Conservation (phyloP, 2,113 vertebrate genomes). For the Dolichallabes microphthalmus region DNA sequence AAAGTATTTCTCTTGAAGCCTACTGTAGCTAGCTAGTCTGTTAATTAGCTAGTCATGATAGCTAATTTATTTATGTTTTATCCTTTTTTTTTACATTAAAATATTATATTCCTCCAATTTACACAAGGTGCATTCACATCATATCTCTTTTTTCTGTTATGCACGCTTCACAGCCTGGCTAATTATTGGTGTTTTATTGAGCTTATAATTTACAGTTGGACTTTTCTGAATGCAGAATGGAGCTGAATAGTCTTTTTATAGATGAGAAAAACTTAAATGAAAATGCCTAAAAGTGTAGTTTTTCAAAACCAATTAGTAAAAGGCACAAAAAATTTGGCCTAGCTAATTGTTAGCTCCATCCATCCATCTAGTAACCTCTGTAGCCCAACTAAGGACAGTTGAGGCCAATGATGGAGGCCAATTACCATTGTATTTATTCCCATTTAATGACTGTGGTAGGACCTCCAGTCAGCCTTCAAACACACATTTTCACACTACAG, state of each 20-base stretch:
- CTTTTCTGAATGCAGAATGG: background rate
- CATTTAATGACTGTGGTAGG: no score
- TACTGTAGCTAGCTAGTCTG: background rate
- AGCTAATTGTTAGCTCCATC: background rate
- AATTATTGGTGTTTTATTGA: background rate
- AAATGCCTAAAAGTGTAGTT: background rate
- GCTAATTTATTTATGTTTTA: background rate
- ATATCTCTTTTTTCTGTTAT: background rate
- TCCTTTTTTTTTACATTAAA: background rate
- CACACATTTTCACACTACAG: no score
- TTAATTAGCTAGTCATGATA: background rate
- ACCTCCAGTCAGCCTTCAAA: no score
- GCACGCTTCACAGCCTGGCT: background rate
- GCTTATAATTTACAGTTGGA: background rate
- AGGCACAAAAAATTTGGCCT: background rate
- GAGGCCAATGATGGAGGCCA: no score
- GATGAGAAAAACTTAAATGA: background rate
- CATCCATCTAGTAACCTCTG: no score
- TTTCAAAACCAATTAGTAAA: background rate
- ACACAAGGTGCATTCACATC: background rate
- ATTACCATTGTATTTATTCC: no score
- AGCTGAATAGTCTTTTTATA: background rate
- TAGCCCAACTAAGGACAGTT: no score
- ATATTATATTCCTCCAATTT: background rate
- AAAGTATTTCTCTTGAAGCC: background rate